Percentiles rank a stretch among this genome's conserved stretches.
phyloP scores from a whole-genome alignment of 2,797 vertebrate genomes.

The Harpagifer antarcticus region DNA sequence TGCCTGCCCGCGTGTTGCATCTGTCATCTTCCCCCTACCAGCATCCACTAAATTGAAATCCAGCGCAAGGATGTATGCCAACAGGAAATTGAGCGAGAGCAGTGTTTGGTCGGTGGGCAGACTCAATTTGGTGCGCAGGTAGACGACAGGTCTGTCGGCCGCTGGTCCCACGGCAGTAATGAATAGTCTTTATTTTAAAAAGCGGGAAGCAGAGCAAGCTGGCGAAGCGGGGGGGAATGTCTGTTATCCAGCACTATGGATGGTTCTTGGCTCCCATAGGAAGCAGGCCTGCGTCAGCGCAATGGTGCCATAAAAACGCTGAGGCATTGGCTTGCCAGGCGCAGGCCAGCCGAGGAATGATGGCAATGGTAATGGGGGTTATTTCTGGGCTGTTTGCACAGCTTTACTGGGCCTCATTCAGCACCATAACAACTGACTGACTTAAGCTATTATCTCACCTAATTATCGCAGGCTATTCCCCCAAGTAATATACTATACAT shows the following conservation, averaged over 20 bases:
- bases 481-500: slow-evolving; percentile 62
- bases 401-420: slow-evolving; percentile 71
- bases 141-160: slow-evolving; percentile 51
- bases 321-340: slow-evolving; percentile 68
- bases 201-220: slow-evolving; percentile 53
- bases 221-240: slow-evolving; percentile 48
- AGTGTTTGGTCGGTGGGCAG: slow-evolving; percentile 48
- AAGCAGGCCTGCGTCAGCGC: slow-evolving; percentile 72
- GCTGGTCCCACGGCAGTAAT: slow-evolving; percentile 63
- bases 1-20: slow-evolving; percentile 31
- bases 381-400: slow-evolving; percentile 82
- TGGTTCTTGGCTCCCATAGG: slow-evolving; percentile 72
- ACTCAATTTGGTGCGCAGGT: slow-evolving; percentile 73
- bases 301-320: slow-evolving; percentile 79
- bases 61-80: slow-evolving; percentile 49
- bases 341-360: slow-evolving; percentile 70
- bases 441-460: slow-evolving; percentile 72
- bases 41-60: slow-evolving; percentile 61
- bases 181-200: slow-evolving; percentile 83
- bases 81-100: slow-evolving; percentile 63
- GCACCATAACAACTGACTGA: slow-evolving; percentile 70
- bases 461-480: slow-evolving; percentile 78
- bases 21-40: slow-evolving; percentile 43
- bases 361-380: slow-evolving; percentile 72
- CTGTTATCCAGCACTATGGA: slow-evolving; percentile 74